Conservation (phyloP, 2,888 invertebrate species). For the Uropetala carovei region DNA sequence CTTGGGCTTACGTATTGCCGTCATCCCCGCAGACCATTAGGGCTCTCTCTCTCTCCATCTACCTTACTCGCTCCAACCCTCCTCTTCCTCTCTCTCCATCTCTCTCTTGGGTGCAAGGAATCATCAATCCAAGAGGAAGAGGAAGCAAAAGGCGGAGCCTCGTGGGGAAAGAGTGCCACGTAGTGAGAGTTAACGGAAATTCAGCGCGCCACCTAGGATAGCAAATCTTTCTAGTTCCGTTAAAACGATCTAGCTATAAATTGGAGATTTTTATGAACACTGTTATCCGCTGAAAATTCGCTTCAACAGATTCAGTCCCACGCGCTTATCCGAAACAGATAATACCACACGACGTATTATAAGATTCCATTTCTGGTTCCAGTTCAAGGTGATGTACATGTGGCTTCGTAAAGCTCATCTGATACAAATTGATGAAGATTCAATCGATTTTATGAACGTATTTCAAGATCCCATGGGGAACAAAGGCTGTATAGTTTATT, state of each 20-base stretch:
- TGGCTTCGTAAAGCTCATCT: no score
- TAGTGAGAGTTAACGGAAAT: background rate
- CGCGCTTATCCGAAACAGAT: no score
- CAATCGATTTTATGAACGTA: no score
- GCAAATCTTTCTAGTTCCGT: background rate
- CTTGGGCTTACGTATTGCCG: constrained; percentile 32
- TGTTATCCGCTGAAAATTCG: background rate
- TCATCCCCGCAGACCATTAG: background rate
- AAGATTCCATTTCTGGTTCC: no score
- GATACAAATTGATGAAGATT: no score
- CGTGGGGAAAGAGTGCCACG: background rate
- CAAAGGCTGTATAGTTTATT: no score
- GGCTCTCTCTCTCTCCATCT: background rate
- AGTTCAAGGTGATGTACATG: no score
- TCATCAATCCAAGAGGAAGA: constrained; percentile 8
- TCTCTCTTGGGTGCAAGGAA: background rate
- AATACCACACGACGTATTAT: no score
- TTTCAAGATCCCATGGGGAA: no score
- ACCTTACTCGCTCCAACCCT: background rate
- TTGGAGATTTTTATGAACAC: background rate
- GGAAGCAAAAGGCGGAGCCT: background rate
- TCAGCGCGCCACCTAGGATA: background rate
- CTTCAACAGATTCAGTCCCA: background rate
- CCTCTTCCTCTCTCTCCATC: background rate
- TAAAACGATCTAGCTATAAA: background rate